A percentile compares a stretch with the other conserved stretches of the same genome.
Evolutionary conservation across 2,888 invertebrate genomes (phyloP).

Genomic region (Chloromyia formosa): DNA sequence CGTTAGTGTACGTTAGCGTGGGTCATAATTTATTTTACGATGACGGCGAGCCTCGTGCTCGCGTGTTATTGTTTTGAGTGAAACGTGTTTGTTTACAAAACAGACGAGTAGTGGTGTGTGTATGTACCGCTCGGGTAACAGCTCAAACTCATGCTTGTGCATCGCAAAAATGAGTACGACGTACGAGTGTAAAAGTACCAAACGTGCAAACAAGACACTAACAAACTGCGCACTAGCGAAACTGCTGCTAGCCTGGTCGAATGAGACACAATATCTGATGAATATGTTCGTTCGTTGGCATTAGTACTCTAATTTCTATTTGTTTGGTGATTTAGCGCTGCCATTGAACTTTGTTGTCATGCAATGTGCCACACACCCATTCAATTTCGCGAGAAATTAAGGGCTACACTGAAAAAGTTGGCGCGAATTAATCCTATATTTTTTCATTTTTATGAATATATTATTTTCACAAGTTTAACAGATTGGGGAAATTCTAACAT

Average conservation of each 20-base stretch:
- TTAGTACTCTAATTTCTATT: background rate
- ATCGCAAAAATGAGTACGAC: no score
- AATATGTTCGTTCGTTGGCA: constrained; percentile 27
- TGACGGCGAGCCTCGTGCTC: background rate
- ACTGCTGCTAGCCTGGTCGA: constrained; percentile 38
- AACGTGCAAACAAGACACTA: constrained; percentile 19
- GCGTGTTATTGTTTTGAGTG: constrained; percentile 28
- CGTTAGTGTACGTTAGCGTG: constrained; percentile 18
- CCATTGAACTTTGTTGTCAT: constrained; percentile 26
- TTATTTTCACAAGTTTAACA: no score
- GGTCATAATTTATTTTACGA: constrained; percentile 18
- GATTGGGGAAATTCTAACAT: no score
- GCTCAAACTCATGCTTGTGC: no score
- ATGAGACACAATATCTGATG: constrained; percentile 32
- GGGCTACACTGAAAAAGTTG: no score
- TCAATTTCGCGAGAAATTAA: no score
- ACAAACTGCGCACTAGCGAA: constrained; percentile 33
- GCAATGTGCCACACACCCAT: no score
- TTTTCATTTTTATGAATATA: no score
- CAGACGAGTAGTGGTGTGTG: no score
- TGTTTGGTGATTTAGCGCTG: background rate
- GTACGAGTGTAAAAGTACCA: constrained; percentile 8
- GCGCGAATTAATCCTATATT: no score
- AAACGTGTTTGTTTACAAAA: constrained; percentile 19
- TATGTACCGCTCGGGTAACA: no score